Percentiles rank a stretch among this genome's conserved stretches.
These are phyloP conservation scores for Peromyscus maniculatus DNA, from an alignment of 2,113 vertebrate species.

Conservation along the genomic window DNA sequence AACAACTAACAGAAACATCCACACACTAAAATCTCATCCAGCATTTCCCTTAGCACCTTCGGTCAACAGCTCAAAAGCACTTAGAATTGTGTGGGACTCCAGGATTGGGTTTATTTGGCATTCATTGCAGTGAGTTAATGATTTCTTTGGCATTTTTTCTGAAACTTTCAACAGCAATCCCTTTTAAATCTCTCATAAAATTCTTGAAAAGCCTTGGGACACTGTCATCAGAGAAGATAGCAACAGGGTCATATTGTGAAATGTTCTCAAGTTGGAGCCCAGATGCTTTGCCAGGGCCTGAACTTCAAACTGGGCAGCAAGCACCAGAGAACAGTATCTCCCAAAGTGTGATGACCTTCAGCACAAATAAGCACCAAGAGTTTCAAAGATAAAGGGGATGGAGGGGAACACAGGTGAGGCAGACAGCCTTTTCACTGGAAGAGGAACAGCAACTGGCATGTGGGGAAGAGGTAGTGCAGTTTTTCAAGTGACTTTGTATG, in stretches of 20 bases:
- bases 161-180: conserved; percentile 26
- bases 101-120: conserved; percentile 32
- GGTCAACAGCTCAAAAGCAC: not conserved
- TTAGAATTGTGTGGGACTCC: conserved; percentile 37
- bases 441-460: not conserved
- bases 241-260: conserved; percentile 24
- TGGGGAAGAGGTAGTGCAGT: not conserved
- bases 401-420: not conserved
- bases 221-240: conserved; percentile 42
- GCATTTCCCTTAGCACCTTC: not conserved
- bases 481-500: not conserved
- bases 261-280: not conserved
- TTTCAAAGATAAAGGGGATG: not conserved
- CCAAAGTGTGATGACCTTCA: not conserved
- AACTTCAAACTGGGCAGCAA: not conserved
- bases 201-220: conserved; percentile 36
- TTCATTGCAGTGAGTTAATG: not conserved
- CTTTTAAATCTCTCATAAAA: conserved; percentile 54
- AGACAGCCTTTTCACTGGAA: not conserved
- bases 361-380: not conserved
- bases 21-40: not conserved
- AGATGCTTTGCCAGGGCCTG: not conserved
- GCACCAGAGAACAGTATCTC: not conserved
- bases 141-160: conserved; percentile 70
- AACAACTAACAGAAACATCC: not conserved